A percentile compares a stretch with the other conserved stretches of the same genome.
These are phyloP conservation scores for Linnaemya tessellans DNA, from an alignment of 2,888 invertebrate species.

Conservation along the genomic window DNA sequence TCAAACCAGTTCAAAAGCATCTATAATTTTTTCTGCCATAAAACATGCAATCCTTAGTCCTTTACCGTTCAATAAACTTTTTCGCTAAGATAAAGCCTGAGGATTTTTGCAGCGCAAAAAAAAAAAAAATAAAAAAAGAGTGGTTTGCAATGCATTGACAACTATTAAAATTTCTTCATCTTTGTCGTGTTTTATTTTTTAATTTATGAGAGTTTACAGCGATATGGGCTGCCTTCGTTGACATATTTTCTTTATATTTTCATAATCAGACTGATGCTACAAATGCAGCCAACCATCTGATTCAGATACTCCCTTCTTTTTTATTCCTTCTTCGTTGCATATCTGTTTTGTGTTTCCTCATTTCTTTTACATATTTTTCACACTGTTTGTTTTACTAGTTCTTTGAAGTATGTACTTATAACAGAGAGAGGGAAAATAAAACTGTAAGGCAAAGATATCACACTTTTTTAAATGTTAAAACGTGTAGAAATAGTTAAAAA, in stretches of 20 bases:
- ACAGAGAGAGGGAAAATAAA: neutral
- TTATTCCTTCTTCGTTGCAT: neutral
- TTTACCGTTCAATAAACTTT: neutral
- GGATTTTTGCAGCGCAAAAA: neutral
- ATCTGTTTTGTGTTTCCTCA: neutral
- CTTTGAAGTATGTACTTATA: neutral
- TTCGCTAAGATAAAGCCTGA: neutral
- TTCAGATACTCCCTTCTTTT: neutral
- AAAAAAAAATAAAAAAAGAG: neutral
- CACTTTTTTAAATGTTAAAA: constrained; percentile 54
- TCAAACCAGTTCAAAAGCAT: too few relatives aligned
- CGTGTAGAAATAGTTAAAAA: constrained; percentile 48
- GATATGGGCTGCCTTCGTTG: constrained; percentile 28
- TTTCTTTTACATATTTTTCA: neutral
- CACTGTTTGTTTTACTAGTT: neutral
- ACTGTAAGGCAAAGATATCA: constrained; percentile 19
- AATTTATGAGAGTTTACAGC: constrained; percentile 3
- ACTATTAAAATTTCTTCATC: neutral
- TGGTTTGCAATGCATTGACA: neutral
- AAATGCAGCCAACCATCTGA: neutral
- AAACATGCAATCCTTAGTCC: neutral
- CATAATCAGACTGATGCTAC: constrained; percentile 23
- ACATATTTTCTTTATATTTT: constrained; percentile 48
- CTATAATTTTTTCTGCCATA: too few relatives aligned
- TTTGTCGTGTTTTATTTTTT: constrained; percentile 2